Conservation (phyloP, 2,888 invertebrate genomes). For the Cantharis lateralis region DNA sequence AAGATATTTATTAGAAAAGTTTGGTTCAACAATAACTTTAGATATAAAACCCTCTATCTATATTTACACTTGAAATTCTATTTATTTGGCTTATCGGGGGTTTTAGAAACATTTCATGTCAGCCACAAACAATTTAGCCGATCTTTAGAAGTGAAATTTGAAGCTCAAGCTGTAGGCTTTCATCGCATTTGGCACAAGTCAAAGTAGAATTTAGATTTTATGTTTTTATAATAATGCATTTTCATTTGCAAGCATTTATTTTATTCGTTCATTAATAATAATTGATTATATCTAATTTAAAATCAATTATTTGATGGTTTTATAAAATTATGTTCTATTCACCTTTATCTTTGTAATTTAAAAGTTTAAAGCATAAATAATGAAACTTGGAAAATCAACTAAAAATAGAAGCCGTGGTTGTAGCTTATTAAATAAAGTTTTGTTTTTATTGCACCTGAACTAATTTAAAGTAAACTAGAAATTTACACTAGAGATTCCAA, state of each 20-base stretch:
- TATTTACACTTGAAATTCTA: slow-evolving; percentile 10
- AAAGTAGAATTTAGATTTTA: neutral
- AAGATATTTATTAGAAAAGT: neutral
- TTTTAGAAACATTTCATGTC: slow-evolving; percentile 18
- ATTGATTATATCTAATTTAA: too few species aligned
- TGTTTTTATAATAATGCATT: neutral
- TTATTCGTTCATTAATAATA: neutral
- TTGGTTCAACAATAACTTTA: neutral
- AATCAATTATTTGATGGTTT: neutral
- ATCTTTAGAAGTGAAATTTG: slow-evolving; percentile 15
- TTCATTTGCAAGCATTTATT: neutral
- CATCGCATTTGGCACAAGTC: neutral
- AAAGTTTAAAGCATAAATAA: neutral
- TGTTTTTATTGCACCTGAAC: neutral
- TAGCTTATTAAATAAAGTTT: neutral
- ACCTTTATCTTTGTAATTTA: neutral
- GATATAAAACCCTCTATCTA: neutral
- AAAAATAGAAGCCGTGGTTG: neutral
- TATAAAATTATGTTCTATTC: neutral
- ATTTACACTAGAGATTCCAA: neutral
- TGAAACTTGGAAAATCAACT: neutral
- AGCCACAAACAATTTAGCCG: slow-evolving; percentile 18
- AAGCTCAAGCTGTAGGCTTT: neutral
- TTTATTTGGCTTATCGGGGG: slow-evolving; percentile 13
- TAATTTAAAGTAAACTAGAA: neutral